Evolutionary conservation across 64 coral and sea anemone genomes (phyloP).

Genomic region (Pachyseris speciosa): DNA sequence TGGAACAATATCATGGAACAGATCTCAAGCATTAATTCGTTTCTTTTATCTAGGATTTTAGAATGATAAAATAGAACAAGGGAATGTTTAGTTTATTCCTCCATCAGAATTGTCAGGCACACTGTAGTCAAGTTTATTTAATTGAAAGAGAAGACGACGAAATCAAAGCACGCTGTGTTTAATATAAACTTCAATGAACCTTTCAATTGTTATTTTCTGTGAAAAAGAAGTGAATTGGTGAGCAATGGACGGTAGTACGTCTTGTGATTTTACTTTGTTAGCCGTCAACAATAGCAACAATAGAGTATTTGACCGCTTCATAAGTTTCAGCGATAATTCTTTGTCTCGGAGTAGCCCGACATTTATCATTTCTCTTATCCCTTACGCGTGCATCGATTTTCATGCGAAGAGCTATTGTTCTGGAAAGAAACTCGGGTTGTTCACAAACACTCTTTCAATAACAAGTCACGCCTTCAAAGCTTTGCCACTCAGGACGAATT

Average conservation of each 20-base stretch:
- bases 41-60: too few relatives aligned
- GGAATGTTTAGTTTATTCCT: not conserved
- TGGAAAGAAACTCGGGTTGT: not conserved
- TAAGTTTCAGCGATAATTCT: not conserved
- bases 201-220: not conserved
- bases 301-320: not conserved
- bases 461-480: slow-evolving; percentile 5
- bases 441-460: slow-evolving; percentile 24
- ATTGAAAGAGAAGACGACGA: not conserved
- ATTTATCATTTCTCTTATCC: not conserved
- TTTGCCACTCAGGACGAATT: slow-evolving; percentile 8
- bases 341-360: not conserved
- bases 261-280: not conserved
- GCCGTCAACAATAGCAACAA: not conserved
- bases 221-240: slow-evolving; percentile 2
- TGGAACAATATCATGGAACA: too few relatives aligned
- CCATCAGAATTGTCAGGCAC: not conserved
- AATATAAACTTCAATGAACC: not conserved
- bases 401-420: not conserved
- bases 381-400: not conserved
- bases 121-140: not conserved
- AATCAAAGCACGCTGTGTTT: not conserved
- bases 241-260: not conserved
- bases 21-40: too few relatives aligned
- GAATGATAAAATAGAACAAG: too few relatives aligned